Evolutionary conservation across 2,797 vertebrate genomes (phyloP), one percentile per base, ranked within the genome.

Genomic region (Aeoliscus strigatus): DNA sequence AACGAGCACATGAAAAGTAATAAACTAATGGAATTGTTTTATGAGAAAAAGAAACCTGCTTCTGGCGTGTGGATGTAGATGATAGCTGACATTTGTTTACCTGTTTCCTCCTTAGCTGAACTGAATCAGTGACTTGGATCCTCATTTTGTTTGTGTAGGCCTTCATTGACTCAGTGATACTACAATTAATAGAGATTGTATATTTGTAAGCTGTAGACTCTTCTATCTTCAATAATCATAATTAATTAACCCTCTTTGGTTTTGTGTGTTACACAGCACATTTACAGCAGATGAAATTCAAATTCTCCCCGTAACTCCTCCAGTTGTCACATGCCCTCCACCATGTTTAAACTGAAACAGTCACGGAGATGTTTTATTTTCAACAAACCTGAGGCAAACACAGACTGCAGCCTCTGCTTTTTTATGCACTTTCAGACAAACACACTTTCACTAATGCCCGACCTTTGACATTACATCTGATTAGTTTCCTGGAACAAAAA

Each of bases 391-490:
- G 9, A 39, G 18, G 29, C 39, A 24, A 12, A 40, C 46, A 34
- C 30, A 35, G 12, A 51, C 32, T 17, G 27, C 27, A 14, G 8
- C 27, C 14, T n/a, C 10, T 23, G 28, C 31, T 43, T 17, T n/a
- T 5, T 48, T 17, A 21, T 11, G 18, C 32, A 31, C 15, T 36
- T 41, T 17, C 31, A 47, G 39, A 57, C 40, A 33, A n/a, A 45
- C 39, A 21, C 41, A 39, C 51, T 14, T 16, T 49, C 39, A 26
- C 31, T 4, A 2, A 40, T 16, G 27, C 55, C 50, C 34, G 23
- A 63, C 59, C 47, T 70, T 63, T 70, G 36, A 73, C 51, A 11
- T 42, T 17, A 25, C 24, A 34, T 64, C 40, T 54, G 66, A 55
- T 61, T 71, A 60, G 50, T 60, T 66, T 39, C 37, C 26, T 4